These are phyloP conservation scores for Acronicta psi DNA, from an alignment of 2,888 invertebrate genomes.

Conservation along the genomic window DNA sequence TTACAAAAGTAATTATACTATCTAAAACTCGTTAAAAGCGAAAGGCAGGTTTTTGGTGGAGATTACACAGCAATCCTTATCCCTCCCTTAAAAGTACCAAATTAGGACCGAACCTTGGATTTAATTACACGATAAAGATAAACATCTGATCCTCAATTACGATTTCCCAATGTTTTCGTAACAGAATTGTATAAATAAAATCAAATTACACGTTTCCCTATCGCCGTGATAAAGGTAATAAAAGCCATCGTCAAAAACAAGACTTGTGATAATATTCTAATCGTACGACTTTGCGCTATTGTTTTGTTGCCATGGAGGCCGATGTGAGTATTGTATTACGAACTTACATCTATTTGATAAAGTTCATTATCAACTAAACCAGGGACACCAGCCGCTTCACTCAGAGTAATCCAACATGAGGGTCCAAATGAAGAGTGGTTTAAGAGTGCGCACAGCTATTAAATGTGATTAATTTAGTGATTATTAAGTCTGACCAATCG, in stretches of 20 bases:
- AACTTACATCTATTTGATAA: neutral
- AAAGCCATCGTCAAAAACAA: neutral
- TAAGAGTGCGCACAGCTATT: neutral
- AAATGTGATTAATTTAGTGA: neutral
- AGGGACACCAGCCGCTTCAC: neutral
- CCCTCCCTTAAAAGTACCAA: conserved; percentile 29
- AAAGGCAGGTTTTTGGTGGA: conserved; percentile 5
- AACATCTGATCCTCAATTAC: conserved; percentile 39
- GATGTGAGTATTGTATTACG: neutral
- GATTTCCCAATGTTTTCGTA: conserved; percentile 18
- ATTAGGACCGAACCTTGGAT: conserved; percentile 29
- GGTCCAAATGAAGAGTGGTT: neutral
- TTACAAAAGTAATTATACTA: conserved; percentile 29
- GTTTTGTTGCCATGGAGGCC: neutral
- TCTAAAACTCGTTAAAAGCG: conserved; percentile 9
- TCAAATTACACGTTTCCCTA: conserved; percentile 18
- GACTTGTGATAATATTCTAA: neutral
- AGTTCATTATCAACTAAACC: too few relatives aligned
- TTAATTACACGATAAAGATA: conserved; percentile 42
- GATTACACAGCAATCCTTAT: conserved; percentile 33
- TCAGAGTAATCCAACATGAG: neutral
- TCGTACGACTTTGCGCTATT: neutral
- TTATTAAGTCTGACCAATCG: neutral
- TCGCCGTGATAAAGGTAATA: neutral
- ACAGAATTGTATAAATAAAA: conserved; percentile 26